A percentile compares a stretch with the other conserved stretches of the same genome.
phyloP scores from a whole-genome alignment of 1,140 invertebrate species.

The Lamellibrachia luymesi region DNA sequence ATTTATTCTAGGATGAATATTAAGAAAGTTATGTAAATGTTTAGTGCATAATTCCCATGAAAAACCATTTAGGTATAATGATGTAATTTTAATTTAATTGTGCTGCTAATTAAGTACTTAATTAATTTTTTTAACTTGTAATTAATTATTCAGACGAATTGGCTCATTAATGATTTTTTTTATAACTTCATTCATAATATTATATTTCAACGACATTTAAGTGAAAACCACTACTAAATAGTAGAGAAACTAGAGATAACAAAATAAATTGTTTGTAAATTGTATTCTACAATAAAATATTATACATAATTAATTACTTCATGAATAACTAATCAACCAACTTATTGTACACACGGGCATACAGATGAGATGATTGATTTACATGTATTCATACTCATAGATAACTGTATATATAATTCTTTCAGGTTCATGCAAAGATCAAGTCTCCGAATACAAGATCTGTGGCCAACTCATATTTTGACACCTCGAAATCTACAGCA shows the following conservation, averaged over 20 bases:
- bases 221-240: too few species aligned
- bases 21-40: neutral
- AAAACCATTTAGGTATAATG: neutral
- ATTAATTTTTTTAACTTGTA: neutral
- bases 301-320: slow-evolving; percentile 6
- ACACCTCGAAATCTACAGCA: neutral
- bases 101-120: too few species aligned
- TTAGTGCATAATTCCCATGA: neutral
- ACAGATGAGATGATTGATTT: too few species aligned
- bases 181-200: too few species aligned
- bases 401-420: neutral
- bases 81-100: neutral
- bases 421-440: slow-evolving; percentile 6
- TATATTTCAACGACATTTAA: too few species aligned
- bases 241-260: neutral
- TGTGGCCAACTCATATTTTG: neutral
- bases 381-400: neutral
- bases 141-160: neutral
- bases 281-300: neutral
- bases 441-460: neutral
- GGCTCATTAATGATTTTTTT: too few species aligned
- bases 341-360: neutral
- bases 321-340: neutral
- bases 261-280: neutral
- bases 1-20: neutral